Evolutionary conservation across 2,113 vertebrate species (phyloP), one percentile per base, ranked within the genome.

Genomic region (Hippopotamus amphibius): DNA sequence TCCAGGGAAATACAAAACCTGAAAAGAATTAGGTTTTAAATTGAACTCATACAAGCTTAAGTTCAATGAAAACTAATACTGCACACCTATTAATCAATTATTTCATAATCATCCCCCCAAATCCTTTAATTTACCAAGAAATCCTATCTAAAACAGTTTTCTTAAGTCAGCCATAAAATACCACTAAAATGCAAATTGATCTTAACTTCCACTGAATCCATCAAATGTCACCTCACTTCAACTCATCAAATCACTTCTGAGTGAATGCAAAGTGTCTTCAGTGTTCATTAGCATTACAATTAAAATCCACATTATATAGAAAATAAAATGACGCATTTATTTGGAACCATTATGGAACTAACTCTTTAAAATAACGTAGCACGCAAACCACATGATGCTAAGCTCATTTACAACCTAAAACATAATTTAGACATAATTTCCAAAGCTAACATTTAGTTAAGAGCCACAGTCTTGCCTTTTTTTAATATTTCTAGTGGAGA

Each of bases 81-180:
- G 55, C 80, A 95, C 55, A 96, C 65, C 95, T 97, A 95, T 97
- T 79, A 93, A 97, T 97, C 97, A 97, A 95, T 98, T 96, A 97
- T 80, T 96, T 97, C 77, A 94, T 95, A 92, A 96, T 97, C 93
- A 96, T 96, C 66, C 3, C 24, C 50, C 93, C 93, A 97, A 97
- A 94, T 97, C 84, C 97, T 94, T 95, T 95, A 95, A 98, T 92
- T 97, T 91, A 95, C 80, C 57, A 43, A 97, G 92, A 97, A 97
- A 97, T 95, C 84, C 93, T 92, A 96, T 33, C 86, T 91, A 53
- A 96, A 97, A 79, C 96, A 82, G 17, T 96, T 97, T 94, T 76
- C 65, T 82, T 15, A 96, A 85, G n/a, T 88, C 65, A 87, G 33
- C 88, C 90, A 93, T 93, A 85, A 96, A 90, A 88, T 65, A 92